phyloP scores from a whole-genome alignment of 2,113 vertebrate genomes.

The Oncorhynchus nerka region DNA sequence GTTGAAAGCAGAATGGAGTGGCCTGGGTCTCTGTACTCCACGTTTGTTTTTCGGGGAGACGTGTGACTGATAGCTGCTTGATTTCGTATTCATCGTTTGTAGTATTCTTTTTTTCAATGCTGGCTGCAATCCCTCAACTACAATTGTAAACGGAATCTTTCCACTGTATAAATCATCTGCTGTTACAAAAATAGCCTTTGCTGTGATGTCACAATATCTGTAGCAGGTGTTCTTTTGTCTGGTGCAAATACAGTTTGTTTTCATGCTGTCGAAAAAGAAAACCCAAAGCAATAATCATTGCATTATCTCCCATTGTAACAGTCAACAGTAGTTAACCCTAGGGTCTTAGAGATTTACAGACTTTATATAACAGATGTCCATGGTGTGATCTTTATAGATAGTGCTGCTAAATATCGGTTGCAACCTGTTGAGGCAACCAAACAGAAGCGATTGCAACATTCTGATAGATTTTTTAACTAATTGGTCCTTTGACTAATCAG shows the following conservation, averaged over 20 bases:
- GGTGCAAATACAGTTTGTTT: constrained; percentile 19
- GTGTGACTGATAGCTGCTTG: neutral
- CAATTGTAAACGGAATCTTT: neutral
- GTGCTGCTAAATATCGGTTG: constrained; percentile 4
- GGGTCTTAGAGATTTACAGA: constrained; percentile 27
- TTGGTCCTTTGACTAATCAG: too few relatives aligned
- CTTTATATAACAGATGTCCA: constrained; percentile 17
- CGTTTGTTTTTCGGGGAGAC: neutral
- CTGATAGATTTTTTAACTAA: too few relatives aligned
- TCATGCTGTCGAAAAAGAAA: neutral
- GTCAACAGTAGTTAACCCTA: constrained; percentile 30
- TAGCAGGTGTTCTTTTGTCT: constrained; percentile 63
- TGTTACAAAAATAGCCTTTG: neutral
- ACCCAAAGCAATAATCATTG: constrained; percentile 34
- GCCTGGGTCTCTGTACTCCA: neutral
- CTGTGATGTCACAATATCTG: constrained; percentile 50
- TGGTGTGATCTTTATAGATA: constrained; percentile 8
- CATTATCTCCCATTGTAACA: constrained; percentile 4
- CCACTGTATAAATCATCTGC: neutral
- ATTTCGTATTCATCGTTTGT: neutral
- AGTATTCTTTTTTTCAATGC: neutral
- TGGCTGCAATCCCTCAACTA: neutral
- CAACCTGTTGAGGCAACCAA: constrained; percentile 8
- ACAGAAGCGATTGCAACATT: constrained; percentile 3
- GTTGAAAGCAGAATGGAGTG: too few relatives aligned